These are phyloP conservation scores for Ailuropoda melanoleuca DNA, from an alignment of 2,113 vertebrate genomes.

Conservation along the genomic window DNA sequence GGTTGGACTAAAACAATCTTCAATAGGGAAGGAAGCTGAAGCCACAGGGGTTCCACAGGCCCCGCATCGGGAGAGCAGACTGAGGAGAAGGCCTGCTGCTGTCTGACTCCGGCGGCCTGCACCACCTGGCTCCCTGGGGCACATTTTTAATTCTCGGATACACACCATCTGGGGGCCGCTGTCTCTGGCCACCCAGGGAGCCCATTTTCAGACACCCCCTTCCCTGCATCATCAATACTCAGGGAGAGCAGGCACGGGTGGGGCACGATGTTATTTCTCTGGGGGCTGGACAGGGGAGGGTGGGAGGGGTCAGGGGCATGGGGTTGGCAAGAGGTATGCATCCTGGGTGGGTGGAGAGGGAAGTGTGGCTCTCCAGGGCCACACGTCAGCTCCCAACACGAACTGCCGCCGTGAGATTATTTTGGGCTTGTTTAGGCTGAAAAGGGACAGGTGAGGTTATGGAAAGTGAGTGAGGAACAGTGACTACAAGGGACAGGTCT, in stretches of 20 bases:
- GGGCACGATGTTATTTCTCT: neutral
- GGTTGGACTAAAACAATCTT: neutral
- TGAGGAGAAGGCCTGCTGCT: neutral
- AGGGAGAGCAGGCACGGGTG: neutral
- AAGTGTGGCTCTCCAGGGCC: slow-evolving; percentile 67
- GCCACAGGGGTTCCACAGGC: neutral
- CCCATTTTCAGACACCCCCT: neutral
- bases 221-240: neutral
- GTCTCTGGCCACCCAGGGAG: neutral
- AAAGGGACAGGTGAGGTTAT: slow-evolving; percentile 69
- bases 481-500: neutral
- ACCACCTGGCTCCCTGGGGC: neutral
- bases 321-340: neutral
- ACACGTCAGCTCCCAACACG: slow-evolving; percentile 76
- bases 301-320: slow-evolving; percentile 19
- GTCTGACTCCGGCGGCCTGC: neutral
- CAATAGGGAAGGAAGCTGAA: neutral
- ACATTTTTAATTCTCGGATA: neutral
- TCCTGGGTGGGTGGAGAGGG: slow-evolving; percentile 68
- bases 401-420: slow-evolving; percentile 63
- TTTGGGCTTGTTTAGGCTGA: slow-evolving; percentile 74
- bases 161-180: neutral
- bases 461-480: slow-evolving; percentile 56
- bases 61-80: neutral
- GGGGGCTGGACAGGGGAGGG: neutral